A percentile compares a stretch with the other conserved stretches of the same genome.
Conservation (phyloP, 2,113 vertebrate genomes). For the Gadus macrocephalus region DNA sequence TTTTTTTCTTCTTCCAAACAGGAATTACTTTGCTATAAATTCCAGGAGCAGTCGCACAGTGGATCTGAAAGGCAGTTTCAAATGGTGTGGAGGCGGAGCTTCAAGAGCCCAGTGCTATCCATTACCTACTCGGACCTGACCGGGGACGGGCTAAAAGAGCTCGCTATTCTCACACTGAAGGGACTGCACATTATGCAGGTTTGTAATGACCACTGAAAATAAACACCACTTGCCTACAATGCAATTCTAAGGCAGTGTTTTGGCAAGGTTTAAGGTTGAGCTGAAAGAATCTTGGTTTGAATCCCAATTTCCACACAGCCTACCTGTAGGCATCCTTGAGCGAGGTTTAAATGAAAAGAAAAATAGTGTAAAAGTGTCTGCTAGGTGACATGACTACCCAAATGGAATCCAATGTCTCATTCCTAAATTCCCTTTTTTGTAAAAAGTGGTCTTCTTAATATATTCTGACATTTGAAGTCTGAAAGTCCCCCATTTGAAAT, state of each 20-base stretch:
- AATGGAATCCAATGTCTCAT: too few species aligned
- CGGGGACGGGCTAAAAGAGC: slow-evolving; percentile 79
- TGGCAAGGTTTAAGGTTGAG: too few species aligned
- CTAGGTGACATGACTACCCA: too few species aligned
- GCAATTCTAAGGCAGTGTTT: not conserved
- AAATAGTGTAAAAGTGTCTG: too few species aligned
- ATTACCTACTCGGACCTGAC: slow-evolving; percentile 84
- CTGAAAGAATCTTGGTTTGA: too few species aligned
- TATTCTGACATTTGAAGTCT: not conserved
- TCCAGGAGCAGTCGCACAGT: slow-evolving; percentile 31
- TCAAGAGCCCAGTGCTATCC: slow-evolving; percentile 84
- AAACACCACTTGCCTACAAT: not conserved
- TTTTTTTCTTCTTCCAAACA: slow-evolving; percentile 41
- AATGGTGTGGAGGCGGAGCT: slow-evolving; percentile 80
- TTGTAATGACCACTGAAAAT: not conserved
- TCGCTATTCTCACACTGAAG: slow-evolving; percentile 84
- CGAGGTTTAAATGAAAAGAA: too few species aligned
- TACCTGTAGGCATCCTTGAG: not conserved
- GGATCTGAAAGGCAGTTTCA: slow-evolving; percentile 59
- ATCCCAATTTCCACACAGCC: too few species aligned
- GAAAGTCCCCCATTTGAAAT: not conserved
- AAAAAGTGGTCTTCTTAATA: too few species aligned
- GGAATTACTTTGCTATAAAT: slow-evolving; percentile 90
- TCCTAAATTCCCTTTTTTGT: too few species aligned
- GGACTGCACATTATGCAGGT: slow-evolving; percentile 89